phyloP scores from a whole-genome alignment of 2,888 invertebrate species.

The Epinotia ramella region DNA sequence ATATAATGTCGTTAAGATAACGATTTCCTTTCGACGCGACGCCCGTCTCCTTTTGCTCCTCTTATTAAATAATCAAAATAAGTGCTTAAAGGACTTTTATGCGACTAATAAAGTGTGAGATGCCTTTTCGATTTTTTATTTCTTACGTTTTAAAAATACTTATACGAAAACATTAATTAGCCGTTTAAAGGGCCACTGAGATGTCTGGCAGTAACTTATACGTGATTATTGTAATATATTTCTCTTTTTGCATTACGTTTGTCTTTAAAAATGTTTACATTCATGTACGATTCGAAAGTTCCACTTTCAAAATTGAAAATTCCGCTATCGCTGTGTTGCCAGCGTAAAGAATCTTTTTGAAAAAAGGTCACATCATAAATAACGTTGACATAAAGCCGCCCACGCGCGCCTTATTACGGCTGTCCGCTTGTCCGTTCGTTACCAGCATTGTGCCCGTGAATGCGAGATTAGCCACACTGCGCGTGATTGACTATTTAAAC shows the following conservation, averaged over 20 bases:
- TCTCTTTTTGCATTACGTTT: conserved; percentile 3
- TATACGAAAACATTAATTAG: conserved; percentile 42
- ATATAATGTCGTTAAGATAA: conserved; percentile 82
- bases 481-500: conserved; percentile 84
- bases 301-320: conserved; percentile 39
- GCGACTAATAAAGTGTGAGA: conserved; percentile 66
- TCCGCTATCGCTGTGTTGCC: conserved; percentile 56
- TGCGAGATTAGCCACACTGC: conserved; percentile 82
- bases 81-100: conserved; percentile 70
- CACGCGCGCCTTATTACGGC: conserved; percentile 83
- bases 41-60: conserved; percentile 72
- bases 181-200: conserved; percentile 27
- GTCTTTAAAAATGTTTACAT: conserved; percentile 17
- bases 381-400: conserved; percentile 83
- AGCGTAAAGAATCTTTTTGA: conserved; percentile 65
- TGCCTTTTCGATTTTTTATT: conserved; percentile 46
- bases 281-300: conserved; percentile 40
- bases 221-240: conserved; percentile 34
- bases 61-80: conserved; percentile 73
- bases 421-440: conserved; percentile 83
- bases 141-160: conserved; percentile 25
- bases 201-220: conserved; percentile 21
- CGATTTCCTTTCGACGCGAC: conserved; percentile 79
- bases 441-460: conserved; percentile 81
- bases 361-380: conserved; percentile 80